These are phyloP conservation scores for Eupithecia vulgata DNA, from an alignment of 2,888 invertebrate species.

Conservation along the genomic window DNA sequence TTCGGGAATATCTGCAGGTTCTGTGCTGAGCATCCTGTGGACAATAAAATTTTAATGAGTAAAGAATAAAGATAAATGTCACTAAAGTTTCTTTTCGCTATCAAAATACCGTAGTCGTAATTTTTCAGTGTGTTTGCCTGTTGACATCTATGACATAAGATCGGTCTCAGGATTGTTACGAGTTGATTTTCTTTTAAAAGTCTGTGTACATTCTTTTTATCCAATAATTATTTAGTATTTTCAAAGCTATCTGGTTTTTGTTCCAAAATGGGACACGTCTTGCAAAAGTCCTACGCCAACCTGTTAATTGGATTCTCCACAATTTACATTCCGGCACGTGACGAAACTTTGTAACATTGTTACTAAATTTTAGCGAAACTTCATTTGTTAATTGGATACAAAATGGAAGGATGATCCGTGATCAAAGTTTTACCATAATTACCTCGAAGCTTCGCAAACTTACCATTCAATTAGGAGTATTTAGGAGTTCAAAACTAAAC, in stretches of 20 bases:
- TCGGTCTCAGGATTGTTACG: too few relatives aligned
- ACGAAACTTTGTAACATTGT: constrained; percentile 41
- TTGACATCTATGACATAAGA: too few relatives aligned
- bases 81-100: too few relatives aligned
- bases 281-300: constrained; percentile 32
- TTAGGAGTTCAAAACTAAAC: neutral
- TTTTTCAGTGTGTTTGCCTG: too few relatives aligned
- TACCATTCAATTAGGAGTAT: constrained; percentile 5
- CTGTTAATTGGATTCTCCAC: constrained; percentile 72
- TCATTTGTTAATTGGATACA: constrained; percentile 35
- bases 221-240: constrained; percentile 2
- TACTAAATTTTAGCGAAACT: constrained; percentile 28
- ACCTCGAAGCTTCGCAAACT: constrained; percentile 7
- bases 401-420: constrained; percentile 21
- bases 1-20: constrained; percentile 88
- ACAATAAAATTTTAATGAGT: constrained; percentile 14
- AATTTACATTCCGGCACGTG: constrained; percentile 71
- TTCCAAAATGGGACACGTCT: neutral
- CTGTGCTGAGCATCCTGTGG: constrained; percentile 75
- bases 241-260: neutral
- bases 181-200: too few relatives aligned
- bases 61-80: neutral
- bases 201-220: too few relatives aligned
- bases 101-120: too few relatives aligned
- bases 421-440: constrained; percentile 18